Conservation (phyloP, 2,888 invertebrate genomes). For the Dolichomitus sp. region DNA sequence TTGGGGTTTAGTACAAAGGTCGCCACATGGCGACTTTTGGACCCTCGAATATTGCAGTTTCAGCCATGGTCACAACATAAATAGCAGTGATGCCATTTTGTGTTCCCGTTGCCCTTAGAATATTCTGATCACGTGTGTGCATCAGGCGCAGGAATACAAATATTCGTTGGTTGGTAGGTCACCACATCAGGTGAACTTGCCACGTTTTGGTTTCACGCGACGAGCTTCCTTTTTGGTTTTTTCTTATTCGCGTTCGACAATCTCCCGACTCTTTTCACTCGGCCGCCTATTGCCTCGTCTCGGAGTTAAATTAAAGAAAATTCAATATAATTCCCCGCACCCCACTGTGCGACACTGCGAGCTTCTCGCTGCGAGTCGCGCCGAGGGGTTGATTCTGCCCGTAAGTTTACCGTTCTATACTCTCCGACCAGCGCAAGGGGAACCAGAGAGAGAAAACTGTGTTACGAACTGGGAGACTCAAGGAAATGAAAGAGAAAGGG, state of each 20-base stretch:
- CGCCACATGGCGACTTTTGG: constrained; percentile 9
- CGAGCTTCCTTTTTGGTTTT: background rate
- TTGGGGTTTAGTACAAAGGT: constrained; percentile 30
- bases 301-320: constrained; percentile 76
- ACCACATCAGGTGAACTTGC: constrained; percentile 2
- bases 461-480: constrained; percentile 1
- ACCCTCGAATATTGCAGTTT: background rate
- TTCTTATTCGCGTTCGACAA: constrained; percentile 22
- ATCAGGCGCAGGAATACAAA: constrained; percentile 15
- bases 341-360: constrained; percentile 25
- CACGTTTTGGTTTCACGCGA: constrained; percentile 19
- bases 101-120: background rate
- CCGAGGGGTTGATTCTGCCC: constrained; percentile 61
- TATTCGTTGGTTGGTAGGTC: constrained; percentile 19
- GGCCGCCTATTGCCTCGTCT: constrained; percentile 24
- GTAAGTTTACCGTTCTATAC: constrained; percentile 39
- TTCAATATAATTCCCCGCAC: constrained; percentile 77
- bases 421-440: constrained; percentile 36
- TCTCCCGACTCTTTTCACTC: constrained; percentile 19
- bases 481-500: constrained; percentile 52
- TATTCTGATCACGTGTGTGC: constrained; percentile 45
- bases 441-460: constrained; percentile 20
- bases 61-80: constrained; percentile 21
- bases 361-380: constrained; percentile 30
- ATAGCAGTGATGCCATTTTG: constrained; percentile 25